Conservation (phyloP, 2,888 invertebrate genomes). For the Spodoptera exigua region DNA sequence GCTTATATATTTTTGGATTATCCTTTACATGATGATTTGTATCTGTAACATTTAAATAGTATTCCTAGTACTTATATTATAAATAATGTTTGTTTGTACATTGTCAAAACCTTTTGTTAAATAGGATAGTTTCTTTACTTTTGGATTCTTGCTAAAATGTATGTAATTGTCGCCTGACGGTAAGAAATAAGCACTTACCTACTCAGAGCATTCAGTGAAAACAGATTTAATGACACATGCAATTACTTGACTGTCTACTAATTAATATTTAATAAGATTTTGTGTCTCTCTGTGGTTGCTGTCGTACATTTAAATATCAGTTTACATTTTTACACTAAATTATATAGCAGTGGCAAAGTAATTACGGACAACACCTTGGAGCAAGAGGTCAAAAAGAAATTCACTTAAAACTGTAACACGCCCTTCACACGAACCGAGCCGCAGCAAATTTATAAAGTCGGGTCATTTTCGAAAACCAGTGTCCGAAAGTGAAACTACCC, state of each 20-base stretch:
- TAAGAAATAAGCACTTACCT: background rate
- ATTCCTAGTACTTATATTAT: no score
- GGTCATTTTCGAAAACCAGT: constrained; percentile 89
- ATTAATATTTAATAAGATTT: constrained; percentile 49
- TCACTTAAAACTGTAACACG: constrained; percentile 88
- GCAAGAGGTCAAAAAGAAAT: constrained; percentile 89
- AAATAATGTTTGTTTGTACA: no score
- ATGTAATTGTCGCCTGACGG: constrained; percentile 10
- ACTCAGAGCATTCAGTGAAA: background rate
- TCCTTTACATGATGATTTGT: no score
- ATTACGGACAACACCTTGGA: constrained; percentile 86
- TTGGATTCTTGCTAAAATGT: constrained; percentile 8
- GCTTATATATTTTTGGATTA: no score
- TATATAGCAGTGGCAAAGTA: constrained; percentile 79
- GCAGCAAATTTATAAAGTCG: constrained; percentile 82
- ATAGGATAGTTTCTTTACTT: background rate
- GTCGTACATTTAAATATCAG: constrained; percentile 79
- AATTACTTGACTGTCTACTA: constrained; percentile 12
- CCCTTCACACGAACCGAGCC: constrained; percentile 81
- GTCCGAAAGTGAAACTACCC: constrained; percentile 88
- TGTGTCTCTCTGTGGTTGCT: constrained; percentile 54
- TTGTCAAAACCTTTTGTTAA: no score
- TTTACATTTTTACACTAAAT: constrained; percentile 82
- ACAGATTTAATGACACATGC: constrained; percentile 11
- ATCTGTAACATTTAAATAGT: no score